These are phyloP conservation scores for Manduca sexta DNA, from an alignment of 1,140 invertebrate genomes.

Conservation along the genomic window DNA sequence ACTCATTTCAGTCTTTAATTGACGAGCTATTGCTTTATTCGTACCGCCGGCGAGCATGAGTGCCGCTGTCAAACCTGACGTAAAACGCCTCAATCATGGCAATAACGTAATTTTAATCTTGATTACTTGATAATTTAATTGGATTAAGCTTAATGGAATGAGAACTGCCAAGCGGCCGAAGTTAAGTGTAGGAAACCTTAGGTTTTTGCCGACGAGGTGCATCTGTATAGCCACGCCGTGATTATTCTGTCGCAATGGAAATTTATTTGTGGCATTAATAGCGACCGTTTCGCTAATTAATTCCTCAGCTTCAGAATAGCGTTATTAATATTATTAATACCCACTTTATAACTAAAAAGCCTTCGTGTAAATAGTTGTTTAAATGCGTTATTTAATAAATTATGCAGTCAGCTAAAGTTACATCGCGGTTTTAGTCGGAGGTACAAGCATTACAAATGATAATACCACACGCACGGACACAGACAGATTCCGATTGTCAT, in stretches of 20 bases:
- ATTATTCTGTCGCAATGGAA: constrained; percentile 53
- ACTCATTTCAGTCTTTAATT: background rate
- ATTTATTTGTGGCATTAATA: constrained; percentile 57
- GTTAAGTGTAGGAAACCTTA: constrained; percentile 19
- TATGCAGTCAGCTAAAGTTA: constrained; percentile 20
- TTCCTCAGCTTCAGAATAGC: constrained; percentile 10
- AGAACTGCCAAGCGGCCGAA: constrained; percentile 24
- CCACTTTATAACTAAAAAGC: constrained; percentile 2
- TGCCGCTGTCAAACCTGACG: constrained; percentile 13
- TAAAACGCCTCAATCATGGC: constrained; percentile 18
- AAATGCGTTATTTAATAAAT: constrained; percentile 28
- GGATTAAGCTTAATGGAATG: constrained; percentile 51
- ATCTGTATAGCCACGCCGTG: constrained; percentile 30
- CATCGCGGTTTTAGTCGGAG: constrained; percentile 22
- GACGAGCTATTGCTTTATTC: background rate
- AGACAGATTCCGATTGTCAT: constrained; percentile 61
- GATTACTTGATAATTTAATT: constrained; percentile 39
- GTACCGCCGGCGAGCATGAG: background rate
- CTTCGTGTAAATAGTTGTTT: constrained; percentile 23
- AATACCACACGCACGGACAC: constrained; percentile 39
- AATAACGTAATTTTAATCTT: constrained; percentile 20
- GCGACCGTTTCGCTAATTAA: constrained; percentile 34
- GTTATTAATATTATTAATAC: constrained; percentile 19
- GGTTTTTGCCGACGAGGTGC: constrained; percentile 20
- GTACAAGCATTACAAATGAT: constrained; percentile 49